Percentiles rank a stretch among this genome's conserved stretches.
These are phyloP conservation scores for Amphimedon queenslandica DNA, from an alignment of 37 sponge, comb jelly and placozoan species.

Conservation along the genomic window DNA sequence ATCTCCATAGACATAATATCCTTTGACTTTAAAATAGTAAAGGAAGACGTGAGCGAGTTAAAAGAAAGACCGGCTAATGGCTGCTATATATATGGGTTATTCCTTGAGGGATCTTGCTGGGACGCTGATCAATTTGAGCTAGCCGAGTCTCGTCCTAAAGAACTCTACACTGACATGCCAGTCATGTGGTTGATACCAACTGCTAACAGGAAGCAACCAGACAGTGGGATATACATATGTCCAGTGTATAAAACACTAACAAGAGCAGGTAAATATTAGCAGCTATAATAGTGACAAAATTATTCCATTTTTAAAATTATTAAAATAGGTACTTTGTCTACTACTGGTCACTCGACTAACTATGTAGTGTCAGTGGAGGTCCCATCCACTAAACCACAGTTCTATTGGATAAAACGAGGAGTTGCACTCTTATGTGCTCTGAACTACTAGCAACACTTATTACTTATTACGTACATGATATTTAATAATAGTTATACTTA, in stretches of 20 bases:
- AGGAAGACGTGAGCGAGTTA: slow-evolving; percentile 39
- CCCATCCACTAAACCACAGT: slow-evolving; percentile 38
- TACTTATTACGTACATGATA: no score
- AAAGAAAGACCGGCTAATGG: slow-evolving; percentile 84
- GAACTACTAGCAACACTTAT: slow-evolving; percentile 45
- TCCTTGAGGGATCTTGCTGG: slow-evolving; percentile 92
- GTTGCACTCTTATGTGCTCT: slow-evolving; percentile 53
- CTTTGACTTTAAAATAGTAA: slow-evolving; percentile 83
- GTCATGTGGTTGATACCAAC: slow-evolving; percentile 87
- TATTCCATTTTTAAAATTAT: no score
- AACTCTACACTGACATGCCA: slow-evolving; percentile 93
- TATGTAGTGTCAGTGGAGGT: slow-evolving; percentile 45
- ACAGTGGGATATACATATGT: slow-evolving; percentile 81
- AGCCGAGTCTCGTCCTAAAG: slow-evolving; percentile 91
- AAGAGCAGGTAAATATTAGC: slow-evolving; percentile 75
- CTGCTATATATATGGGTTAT: slow-evolving; percentile 93
- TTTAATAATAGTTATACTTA: no score
- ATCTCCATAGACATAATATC: slow-evolving; percentile 94
- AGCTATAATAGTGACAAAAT: neutral
- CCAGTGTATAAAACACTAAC: slow-evolving; percentile 99
- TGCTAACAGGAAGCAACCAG: slow-evolving; percentile 76
- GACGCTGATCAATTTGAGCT: slow-evolving; percentile 55
- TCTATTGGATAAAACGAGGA: slow-evolving; percentile 61
- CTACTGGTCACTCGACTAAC: no score
- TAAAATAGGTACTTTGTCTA: slow-evolving; percentile 41